Conservation (phyloP, 2,113 vertebrate species). For the Mugil cephalus region DNA sequence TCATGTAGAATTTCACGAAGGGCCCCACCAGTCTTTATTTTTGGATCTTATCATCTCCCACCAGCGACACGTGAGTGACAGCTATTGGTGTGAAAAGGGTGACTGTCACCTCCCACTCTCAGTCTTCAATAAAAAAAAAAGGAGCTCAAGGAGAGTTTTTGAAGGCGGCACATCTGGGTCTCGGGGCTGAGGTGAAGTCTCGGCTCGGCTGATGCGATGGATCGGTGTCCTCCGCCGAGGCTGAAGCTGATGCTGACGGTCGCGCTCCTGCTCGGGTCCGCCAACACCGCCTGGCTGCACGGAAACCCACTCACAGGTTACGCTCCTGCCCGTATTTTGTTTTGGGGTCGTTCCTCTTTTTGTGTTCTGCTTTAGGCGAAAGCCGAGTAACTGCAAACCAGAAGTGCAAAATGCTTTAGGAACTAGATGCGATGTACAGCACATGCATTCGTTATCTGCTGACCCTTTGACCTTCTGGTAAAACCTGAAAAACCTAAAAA, state of each 20-base stretch:
- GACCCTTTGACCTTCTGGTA: too few relatives aligned
- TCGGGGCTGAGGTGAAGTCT: neutral
- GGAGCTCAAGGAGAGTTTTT: neutral
- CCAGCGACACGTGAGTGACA: conserved; percentile 27
- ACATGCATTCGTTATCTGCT: too few relatives aligned
- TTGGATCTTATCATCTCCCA: conserved; percentile 10
- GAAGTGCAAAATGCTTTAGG: too few relatives aligned
- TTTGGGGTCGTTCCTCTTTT: too few relatives aligned
- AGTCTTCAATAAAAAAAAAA: conserved; percentile 5
- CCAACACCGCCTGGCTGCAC: neutral
- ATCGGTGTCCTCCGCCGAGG: neutral
- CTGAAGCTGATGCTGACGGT: conserved; percentile 13
- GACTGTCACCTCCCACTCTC: conserved; percentile 30
- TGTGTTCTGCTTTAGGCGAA: neutral
- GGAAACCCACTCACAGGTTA: conserved; percentile 55
- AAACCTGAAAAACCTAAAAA: too few relatives aligned
- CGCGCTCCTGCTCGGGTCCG: conserved; percentile 24
- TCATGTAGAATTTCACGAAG: neutral
- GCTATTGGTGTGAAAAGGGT: conserved; percentile 21
- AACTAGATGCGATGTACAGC: too few relatives aligned
- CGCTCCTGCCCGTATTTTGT: too few relatives aligned
- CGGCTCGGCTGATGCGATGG: conserved; percentile 7
- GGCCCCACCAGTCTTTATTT: too few relatives aligned
- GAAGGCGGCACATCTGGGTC: neutral
- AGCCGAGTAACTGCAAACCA: too few relatives aligned